These are phyloP conservation scores for Plagodis pulveraria DNA, from an alignment of 2,888 invertebrate genomes.

Conservation along the genomic window DNA sequence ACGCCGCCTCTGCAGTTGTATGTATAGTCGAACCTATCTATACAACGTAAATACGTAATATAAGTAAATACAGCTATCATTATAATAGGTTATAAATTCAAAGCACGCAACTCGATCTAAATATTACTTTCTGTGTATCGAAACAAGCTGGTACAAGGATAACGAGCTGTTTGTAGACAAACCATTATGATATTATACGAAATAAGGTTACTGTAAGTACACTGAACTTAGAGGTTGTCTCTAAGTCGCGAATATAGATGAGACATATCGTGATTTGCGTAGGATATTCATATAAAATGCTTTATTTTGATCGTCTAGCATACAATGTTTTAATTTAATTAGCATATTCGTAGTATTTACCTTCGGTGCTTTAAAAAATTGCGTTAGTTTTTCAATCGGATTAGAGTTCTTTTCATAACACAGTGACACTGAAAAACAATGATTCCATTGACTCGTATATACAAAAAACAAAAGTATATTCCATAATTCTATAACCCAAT, in stretches of 20 bases:
- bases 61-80: slow-evolving; percentile 13
- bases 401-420: no score
- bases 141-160: slow-evolving; percentile 34
- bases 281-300: no score
- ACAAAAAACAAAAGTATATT: no score
- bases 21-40: slow-evolving; percentile 1
- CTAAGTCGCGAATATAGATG: slow-evolving; percentile 12
- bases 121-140: slow-evolving; percentile 30
- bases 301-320: no score
- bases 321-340: no score
- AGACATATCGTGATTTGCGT: not conserved
- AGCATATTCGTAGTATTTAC: no score
- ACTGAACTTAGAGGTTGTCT: slow-evolving; percentile 9
- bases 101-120: slow-evolving; percentile 20
- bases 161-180: slow-evolving; percentile 39
- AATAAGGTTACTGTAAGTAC: slow-evolving; percentile 14
- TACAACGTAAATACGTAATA: slow-evolving; percentile 6
- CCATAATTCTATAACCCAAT: no score
- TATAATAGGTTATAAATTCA: slow-evolving; percentile 21
- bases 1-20: not conserved
- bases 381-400: no score
- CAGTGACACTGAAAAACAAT: no score
- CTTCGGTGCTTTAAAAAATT: no score
- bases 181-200: slow-evolving; percentile 29
- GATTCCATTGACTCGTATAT: no score